Conservation (phyloP, 2,888 invertebrate genomes). For the Polydrusus tereticollis region DNA sequence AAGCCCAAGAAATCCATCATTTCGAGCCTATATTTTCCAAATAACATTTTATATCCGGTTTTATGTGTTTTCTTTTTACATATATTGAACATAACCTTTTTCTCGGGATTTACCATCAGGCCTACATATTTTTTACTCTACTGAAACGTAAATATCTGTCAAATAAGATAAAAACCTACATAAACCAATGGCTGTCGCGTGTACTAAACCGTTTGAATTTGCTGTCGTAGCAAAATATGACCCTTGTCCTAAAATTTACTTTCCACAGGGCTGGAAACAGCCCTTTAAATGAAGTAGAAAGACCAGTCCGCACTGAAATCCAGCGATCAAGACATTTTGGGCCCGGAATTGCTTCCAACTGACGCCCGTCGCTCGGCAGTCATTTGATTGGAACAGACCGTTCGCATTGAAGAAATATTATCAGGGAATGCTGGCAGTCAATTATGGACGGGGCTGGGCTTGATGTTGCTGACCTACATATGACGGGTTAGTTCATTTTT, state of each 20-base stretch:
- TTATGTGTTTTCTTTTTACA: neutral
- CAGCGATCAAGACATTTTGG: constrained; percentile 41
- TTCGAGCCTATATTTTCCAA: neutral
- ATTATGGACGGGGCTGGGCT: neutral
- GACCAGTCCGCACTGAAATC: constrained; percentile 30
- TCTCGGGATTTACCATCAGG: neutral
- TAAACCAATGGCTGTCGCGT: constrained; percentile 2
- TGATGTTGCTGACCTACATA: too few relatives aligned
- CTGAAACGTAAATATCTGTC: too few relatives aligned
- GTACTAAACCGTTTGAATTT: constrained; percentile 17
- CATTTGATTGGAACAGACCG: constrained; percentile 31
- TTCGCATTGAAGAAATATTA: constrained; percentile 27
- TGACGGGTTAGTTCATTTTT: too few relatives aligned
- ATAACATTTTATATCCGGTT: neutral
- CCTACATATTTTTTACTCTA: neutral
- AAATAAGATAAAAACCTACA: neutral
- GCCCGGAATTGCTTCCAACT: constrained; percentile 30
- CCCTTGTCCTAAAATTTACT: constrained; percentile 41
- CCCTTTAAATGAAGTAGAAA: constrained; percentile 46
- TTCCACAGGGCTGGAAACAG: constrained; percentile 32
- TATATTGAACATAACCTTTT: neutral
- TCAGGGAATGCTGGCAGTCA: constrained; percentile 4
- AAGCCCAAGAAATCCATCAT: neutral
- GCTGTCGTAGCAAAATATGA: constrained; percentile 38
- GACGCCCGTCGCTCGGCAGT: constrained; percentile 19